Conservation (phyloP, 2,888 invertebrate genomes). For the Agriopis marginaria region DNA sequence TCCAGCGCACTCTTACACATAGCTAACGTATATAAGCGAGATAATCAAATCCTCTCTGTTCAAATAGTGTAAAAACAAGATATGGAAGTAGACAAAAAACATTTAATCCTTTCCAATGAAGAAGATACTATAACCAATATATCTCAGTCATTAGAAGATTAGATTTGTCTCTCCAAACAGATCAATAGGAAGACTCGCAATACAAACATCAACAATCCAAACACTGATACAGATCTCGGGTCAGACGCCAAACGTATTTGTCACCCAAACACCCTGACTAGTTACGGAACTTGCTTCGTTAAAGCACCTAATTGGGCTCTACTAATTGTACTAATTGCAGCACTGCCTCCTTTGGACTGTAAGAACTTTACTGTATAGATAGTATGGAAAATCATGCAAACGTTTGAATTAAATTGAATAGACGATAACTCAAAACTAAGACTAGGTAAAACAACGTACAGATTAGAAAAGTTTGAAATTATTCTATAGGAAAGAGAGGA, state of each 20-base stretch:
- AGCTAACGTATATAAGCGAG: no score
- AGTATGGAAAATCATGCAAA: slow-evolving; percentile 10
- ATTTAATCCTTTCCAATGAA: no score
- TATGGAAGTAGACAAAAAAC: no score
- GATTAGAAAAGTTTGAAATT: no score
- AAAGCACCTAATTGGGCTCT: slow-evolving; percentile 81
- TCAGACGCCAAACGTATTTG: slow-evolving; percentile 76
- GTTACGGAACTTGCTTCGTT: slow-evolving; percentile 79
- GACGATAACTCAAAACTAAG: not conserved
- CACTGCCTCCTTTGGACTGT: slow-evolving; percentile 76
- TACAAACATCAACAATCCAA: slow-evolving; percentile 59
- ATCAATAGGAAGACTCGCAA: slow-evolving; percentile 57
- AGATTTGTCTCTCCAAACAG: slow-evolving; percentile 50
- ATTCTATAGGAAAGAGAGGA: no score
- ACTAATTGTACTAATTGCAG: slow-evolving; percentile 80
- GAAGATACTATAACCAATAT: not conserved
- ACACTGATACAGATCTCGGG: slow-evolving; percentile 67
- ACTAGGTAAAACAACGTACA: not conserved
- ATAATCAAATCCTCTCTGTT: no score
- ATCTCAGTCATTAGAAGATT: slow-evolving; percentile 29
- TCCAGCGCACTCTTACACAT: no score
- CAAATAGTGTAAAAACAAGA: no score
- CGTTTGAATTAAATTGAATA: not conserved
- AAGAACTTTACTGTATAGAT: slow-evolving; percentile 48
- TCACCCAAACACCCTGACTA: slow-evolving; percentile 71